A percentile compares a stretch with the other conserved stretches of the same genome.
phyloP scores from a whole-genome alignment of 2,888 invertebrate genomes.

The Pterostichus niger region DNA sequence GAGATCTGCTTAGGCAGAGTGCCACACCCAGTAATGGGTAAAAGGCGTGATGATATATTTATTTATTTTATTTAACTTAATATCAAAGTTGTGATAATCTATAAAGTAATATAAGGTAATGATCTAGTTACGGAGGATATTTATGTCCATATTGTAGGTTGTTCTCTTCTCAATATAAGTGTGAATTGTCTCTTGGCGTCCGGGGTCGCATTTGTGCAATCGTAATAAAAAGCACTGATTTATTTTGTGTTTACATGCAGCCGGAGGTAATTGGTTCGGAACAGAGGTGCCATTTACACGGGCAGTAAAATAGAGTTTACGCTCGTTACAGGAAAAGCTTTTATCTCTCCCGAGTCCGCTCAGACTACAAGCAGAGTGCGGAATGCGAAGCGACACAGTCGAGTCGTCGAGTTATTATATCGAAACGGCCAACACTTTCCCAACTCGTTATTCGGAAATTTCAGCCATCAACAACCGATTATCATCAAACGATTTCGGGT shows the following conservation, averaged over 20 bases:
- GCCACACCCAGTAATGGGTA: too few relatives aligned
- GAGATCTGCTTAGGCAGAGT: too few relatives aligned
- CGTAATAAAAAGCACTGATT: conserved; percentile 50
- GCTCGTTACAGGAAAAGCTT: conserved; percentile 47
- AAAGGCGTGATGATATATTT: too few relatives aligned
- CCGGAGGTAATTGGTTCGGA: conserved; percentile 58
- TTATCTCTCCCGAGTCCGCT: conserved; percentile 33
- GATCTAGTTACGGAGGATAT: too few relatives aligned
- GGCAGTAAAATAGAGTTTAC: conserved; percentile 55
- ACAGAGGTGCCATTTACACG: conserved; percentile 53
- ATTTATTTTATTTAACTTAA: too few relatives aligned
- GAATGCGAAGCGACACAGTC: background rate
- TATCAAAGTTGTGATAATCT: too few relatives aligned
- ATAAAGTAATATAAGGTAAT: too few relatives aligned
- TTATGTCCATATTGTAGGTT: too few relatives aligned
- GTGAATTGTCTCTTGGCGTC: background rate
- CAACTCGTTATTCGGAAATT: conserved; percentile 38
- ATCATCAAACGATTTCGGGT: conserved; percentile 5
- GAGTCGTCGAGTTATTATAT: conserved; percentile 1
- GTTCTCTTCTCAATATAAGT: background rate
- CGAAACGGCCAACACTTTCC: conserved; percentile 21
- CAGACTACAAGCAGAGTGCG: background rate
- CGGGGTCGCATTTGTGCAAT: conserved; percentile 7
- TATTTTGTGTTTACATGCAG: conserved; percentile 63
- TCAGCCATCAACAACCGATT: conserved; percentile 7